These are phyloP conservation scores for Pao palembangensis DNA, from an alignment of 2,113 vertebrate species.

Conservation along the genomic window DNA sequence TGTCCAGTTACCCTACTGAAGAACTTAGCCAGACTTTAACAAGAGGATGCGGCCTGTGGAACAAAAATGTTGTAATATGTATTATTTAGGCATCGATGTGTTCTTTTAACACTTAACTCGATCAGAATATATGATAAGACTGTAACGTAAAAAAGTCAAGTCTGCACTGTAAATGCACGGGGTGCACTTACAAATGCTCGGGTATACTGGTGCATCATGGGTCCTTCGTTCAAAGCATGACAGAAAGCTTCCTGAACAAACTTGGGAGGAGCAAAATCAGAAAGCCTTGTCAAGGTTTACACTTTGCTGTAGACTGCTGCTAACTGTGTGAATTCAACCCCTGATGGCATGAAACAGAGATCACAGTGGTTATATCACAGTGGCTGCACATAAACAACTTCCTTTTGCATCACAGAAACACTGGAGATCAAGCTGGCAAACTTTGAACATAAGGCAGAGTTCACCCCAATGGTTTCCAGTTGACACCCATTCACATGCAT, in stretches of 20 bases:
- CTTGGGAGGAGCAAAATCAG: slow-evolving; percentile 84
- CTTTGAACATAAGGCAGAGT: too few relatives aligned
- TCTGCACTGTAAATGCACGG: too few relatives aligned
- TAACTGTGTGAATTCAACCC: slow-evolving; percentile 84
- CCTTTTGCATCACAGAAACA: too few relatives aligned
- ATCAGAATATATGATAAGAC: too few relatives aligned
- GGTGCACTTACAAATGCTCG: slow-evolving; percentile 80
- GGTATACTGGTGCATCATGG: slow-evolving; percentile 90
- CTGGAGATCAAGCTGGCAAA: too few relatives aligned
- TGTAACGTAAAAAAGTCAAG: too few relatives aligned
- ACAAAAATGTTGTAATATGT: neutral
- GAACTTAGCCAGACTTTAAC: slow-evolving; percentile 84
- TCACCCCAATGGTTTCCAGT: too few relatives aligned
- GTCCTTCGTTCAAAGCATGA: slow-evolving; percentile 69
- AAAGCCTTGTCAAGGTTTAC: slow-evolving; percentile 94
- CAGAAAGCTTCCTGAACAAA: slow-evolving; percentile 81
- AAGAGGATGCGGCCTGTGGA: slow-evolving; percentile 83
- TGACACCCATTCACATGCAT: too few relatives aligned
- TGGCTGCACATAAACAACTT: neutral
- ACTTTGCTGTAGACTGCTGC: slow-evolving; percentile 78
- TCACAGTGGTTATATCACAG: neutral
- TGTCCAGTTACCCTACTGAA: slow-evolving; percentile 81
- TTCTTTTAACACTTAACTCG: neutral
- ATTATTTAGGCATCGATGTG: too few relatives aligned
- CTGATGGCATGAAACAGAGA: slow-evolving; percentile 63